Evolutionary conservation across 2,113 vertebrate genomes (phyloP).

Genomic region (Pyxicephalus adspersus): DNA sequence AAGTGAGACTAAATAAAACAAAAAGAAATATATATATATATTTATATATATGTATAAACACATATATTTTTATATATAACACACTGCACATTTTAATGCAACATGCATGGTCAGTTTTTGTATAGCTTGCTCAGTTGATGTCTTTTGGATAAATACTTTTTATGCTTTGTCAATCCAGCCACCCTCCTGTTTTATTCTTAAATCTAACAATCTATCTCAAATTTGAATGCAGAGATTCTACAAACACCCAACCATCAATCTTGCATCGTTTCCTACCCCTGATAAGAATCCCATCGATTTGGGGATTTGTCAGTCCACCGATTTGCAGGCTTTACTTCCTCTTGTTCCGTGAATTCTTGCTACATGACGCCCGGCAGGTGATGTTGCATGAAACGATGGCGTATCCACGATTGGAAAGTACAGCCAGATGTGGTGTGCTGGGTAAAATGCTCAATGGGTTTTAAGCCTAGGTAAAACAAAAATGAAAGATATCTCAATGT

Average conservation of each 20-base stretch:
- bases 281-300: neutral
- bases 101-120: neutral
- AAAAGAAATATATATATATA: too few relatives aligned
- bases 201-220: neutral
- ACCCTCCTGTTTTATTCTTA: neutral
- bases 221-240: neutral
- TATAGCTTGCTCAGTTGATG: neutral
- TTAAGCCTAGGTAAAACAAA: too few relatives aligned
- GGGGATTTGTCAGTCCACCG: neutral
- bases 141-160: neutral
- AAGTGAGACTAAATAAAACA: too few relatives aligned
- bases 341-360: neutral
- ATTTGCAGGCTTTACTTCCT: neutral
- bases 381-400: neutral
- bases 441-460: neutral
- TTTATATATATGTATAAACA: neutral
- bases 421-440: neutral
- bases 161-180: too few relatives aligned
- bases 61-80: neutral
- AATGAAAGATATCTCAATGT: neutral
- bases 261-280: neutral
- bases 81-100: neutral
- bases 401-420: neutral
- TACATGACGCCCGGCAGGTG: neutral
- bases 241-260: neutral